Evolutionary conservation across 1,140 invertebrate genomes (phyloP).

Genomic region (Diachasmimorpha longicaudata): DNA sequence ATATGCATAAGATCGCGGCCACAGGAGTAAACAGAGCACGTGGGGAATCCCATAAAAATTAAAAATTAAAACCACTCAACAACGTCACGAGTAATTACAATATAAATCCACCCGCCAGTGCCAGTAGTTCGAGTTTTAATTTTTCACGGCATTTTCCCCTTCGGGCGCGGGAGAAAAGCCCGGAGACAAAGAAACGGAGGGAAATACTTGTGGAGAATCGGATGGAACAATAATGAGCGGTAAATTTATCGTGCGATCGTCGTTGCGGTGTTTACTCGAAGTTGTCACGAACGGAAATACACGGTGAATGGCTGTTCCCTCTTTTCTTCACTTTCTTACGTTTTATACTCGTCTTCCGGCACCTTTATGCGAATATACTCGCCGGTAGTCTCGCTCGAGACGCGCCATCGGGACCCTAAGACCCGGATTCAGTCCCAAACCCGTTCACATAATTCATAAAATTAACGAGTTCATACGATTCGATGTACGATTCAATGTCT

Average conservation of each 20-base stretch:
- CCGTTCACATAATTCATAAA: background rate
- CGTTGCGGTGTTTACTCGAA: background rate
- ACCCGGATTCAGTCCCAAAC: no score
- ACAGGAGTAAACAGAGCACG: background rate
- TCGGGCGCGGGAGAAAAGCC: background rate
- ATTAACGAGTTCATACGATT: no score
- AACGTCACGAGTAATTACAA: background rate
- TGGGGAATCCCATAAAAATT: background rate
- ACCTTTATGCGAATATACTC: background rate
- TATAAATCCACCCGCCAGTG: background rate
- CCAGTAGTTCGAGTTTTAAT: background rate
- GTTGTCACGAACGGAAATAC: background rate
- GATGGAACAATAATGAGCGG: background rate
- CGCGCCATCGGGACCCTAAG: background rate
- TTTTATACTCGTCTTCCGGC: background rate
- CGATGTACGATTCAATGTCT: no score
- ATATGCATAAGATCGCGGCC: background rate
- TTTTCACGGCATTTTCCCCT: background rate
- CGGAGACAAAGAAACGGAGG: background rate
- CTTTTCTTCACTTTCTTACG: constrained; percentile 8
- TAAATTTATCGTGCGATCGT: constrained; percentile 1
- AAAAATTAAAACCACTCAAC: background rate
- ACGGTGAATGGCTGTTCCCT: background rate
- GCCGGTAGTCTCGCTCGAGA: background rate
- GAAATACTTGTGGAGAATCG: background rate